A percentile compares a stretch with the other conserved stretches of the same genome.
These are phyloP conservation scores for Syngnathus typhle DNA, from an alignment of 2,113 vertebrate species.

Conservation along the genomic window DNA sequence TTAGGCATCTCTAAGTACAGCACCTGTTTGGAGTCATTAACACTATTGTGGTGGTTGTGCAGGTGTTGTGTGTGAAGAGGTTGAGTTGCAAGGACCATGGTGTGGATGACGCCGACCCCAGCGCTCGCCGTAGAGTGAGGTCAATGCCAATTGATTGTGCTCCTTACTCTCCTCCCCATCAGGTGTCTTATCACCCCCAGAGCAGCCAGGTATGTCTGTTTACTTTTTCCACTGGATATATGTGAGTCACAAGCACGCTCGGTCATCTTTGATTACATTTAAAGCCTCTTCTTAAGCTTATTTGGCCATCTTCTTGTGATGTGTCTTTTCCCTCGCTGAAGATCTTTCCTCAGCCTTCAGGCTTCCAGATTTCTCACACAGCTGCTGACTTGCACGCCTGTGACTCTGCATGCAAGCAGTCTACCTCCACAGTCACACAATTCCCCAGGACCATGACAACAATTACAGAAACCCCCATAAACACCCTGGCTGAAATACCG, in stretches of 20 bases:
- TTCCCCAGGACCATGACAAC: not conserved
- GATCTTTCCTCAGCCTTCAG: slow-evolving; percentile 47
- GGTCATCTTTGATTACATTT: not conserved
- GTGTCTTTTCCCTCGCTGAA: slow-evolving; percentile 17
- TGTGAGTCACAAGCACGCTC: not conserved
- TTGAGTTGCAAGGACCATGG: slow-evolving; percentile 65
- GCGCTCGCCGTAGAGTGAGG: slow-evolving; percentile 76
- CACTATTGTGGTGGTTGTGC: slow-evolving; percentile 35
- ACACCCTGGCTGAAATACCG: slow-evolving; percentile 16
- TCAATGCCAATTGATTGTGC: slow-evolving; percentile 74
- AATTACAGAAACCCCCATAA: slow-evolving; percentile 3
- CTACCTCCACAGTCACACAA: slow-evolving; percentile 14
- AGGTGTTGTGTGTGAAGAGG: slow-evolving; percentile 77
- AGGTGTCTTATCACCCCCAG: slow-evolving; percentile 73
- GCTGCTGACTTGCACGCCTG: slow-evolving; percentile 41
- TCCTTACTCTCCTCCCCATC: slow-evolving; percentile 60
- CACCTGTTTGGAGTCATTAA: not conserved
- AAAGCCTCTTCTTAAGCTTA: not conserved
- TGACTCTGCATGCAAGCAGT: slow-evolving; percentile 1
- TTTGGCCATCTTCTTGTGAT: no score
- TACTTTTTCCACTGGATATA: not conserved
- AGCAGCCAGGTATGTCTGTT: slow-evolving; percentile 72
- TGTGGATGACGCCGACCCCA: slow-evolving; percentile 73
- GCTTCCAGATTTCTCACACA: slow-evolving; percentile 23
- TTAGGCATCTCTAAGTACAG: not conserved